Evolutionary conservation across 2,888 invertebrate species (phyloP).

Genomic region (Elegia similella): DNA sequence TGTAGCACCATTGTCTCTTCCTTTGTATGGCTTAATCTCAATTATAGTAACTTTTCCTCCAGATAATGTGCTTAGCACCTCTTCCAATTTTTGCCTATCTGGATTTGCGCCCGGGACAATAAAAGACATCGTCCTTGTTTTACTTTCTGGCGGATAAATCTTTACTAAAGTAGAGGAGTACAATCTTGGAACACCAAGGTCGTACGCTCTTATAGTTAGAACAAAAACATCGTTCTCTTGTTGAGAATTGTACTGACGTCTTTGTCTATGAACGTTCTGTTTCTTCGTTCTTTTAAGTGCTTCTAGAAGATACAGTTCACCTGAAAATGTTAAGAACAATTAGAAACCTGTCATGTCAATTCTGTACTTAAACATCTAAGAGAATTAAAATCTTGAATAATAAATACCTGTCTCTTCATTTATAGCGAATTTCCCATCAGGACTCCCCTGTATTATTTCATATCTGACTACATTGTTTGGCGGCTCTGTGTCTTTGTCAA

Average conservation of each 20-base stretch:
- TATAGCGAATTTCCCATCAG: slow-evolving; percentile 87
- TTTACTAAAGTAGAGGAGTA: slow-evolving; percentile 87
- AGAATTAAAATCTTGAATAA: not conserved
- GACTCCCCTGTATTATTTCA: slow-evolving; percentile 89
- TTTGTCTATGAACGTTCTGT: slow-evolving; percentile 66
- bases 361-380: not conserved
- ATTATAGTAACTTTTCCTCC: slow-evolving; percentile 90
- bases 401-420: slow-evolving; percentile 86
- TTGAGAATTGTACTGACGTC: slow-evolving; percentile 69
- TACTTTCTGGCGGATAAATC: slow-evolving; percentile 89
- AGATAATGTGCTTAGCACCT: slow-evolving; percentile 88
- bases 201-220: slow-evolving; percentile 90
- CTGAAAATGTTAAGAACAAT: slow-evolving; percentile 43
- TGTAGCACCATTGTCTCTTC: slow-evolving; percentile 78
- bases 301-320: slow-evolving; percentile 85
- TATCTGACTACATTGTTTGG: slow-evolving; percentile 94
- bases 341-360: not conserved
- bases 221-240: slow-evolving; percentile 81
- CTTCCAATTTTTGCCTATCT: slow-evolving; percentile 87
- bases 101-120: slow-evolving; percentile 90
- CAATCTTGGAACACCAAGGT: slow-evolving; percentile 90
- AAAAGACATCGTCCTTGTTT: slow-evolving; percentile 89
- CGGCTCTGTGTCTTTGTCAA: slow-evolving; percentile 90
- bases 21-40: slow-evolving; percentile 86
- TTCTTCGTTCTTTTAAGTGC: slow-evolving; percentile 67